These are phyloP conservation scores for Lepas anatifera DNA, from an alignment of 2,888 invertebrate genomes.

Conservation along the genomic window DNA sequence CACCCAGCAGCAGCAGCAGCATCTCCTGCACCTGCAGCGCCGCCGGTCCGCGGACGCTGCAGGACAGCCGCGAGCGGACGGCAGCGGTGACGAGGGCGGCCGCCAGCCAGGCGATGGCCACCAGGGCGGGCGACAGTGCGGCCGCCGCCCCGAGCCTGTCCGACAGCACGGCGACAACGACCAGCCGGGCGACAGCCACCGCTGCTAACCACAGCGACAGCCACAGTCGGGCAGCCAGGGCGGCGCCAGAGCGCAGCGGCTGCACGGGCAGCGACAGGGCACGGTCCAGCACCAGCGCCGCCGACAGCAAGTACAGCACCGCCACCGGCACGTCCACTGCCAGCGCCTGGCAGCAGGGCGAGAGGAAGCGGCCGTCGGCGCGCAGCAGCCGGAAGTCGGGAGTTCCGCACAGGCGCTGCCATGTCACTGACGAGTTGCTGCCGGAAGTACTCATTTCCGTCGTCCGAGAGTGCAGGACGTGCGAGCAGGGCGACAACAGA, in stretches of 20 bases:
- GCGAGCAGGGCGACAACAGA: no score
- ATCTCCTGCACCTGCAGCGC: neutral
- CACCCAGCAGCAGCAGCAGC: neutral
- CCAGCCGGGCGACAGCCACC: slow-evolving; percentile 18
- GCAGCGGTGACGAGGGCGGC: neutral
- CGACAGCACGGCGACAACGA: slow-evolving; percentile 21
- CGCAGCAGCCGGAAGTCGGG: neutral
- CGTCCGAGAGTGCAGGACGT: no score
- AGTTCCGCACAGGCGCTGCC: neutral
- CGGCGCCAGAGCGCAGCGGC: neutral
- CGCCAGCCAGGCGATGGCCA: neutral
- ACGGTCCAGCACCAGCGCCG: neutral
- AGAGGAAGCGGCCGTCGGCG: neutral
- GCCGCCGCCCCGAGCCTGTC: slow-evolving; percentile 19
- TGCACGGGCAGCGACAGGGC: neutral
- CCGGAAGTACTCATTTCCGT: neutral
- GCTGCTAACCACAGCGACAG: slow-evolving; percentile 22
- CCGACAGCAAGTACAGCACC: neutral
- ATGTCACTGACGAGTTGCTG: neutral
- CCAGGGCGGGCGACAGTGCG: neutral
- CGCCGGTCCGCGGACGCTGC: neutral
- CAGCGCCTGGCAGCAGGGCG: slow-evolving; percentile 8
- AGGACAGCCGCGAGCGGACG: neutral
- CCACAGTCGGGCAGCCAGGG: slow-evolving; percentile 23
- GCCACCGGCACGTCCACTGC: neutral